Evolutionary conservation across 2,113 vertebrate species (phyloP).

Genomic region (Cichladusa arquata): DNA sequence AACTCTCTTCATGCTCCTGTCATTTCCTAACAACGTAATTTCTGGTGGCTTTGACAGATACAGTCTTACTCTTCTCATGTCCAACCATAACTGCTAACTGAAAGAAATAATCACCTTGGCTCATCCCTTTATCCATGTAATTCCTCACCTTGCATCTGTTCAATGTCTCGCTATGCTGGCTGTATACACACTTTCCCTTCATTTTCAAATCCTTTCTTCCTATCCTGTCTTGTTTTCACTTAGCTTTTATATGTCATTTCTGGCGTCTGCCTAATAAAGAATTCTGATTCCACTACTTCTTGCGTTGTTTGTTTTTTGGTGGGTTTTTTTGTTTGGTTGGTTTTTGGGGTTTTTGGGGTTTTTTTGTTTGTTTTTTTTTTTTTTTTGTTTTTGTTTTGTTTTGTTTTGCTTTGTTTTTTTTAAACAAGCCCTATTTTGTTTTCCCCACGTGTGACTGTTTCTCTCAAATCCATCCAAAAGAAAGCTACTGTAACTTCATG

Average conservation of each 20-base stretch:
- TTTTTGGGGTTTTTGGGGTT: too few species aligned
- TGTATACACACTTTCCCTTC: not conserved
- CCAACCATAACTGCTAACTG: not conserved
- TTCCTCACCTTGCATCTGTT: not conserved
- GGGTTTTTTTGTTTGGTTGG: too few species aligned
- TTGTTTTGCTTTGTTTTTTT: not conserved
- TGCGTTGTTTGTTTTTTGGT: too few species aligned
- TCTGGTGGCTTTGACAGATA: not conserved
- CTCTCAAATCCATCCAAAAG: not conserved
- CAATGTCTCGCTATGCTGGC: accelerated
- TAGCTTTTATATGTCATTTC: not conserved
- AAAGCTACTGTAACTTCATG: not conserved
- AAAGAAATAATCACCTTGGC: not conserved
- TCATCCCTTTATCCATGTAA: not conserved
- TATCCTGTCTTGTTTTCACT: not conserved
- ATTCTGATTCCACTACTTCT: not conserved
- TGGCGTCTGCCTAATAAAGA: not conserved
- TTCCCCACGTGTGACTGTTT: not conserved
- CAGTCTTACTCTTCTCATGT: not conserved
- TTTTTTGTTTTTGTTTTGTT: too few species aligned
- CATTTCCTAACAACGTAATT: not conserved
- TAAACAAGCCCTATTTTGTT: not conserved
- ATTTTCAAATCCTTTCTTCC: not conserved
- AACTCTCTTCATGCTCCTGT: not conserved
- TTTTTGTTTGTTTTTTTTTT: too few species aligned